phyloP scores from a whole-genome alignment of 2,113 vertebrate species.

The Vidua macroura region DNA sequence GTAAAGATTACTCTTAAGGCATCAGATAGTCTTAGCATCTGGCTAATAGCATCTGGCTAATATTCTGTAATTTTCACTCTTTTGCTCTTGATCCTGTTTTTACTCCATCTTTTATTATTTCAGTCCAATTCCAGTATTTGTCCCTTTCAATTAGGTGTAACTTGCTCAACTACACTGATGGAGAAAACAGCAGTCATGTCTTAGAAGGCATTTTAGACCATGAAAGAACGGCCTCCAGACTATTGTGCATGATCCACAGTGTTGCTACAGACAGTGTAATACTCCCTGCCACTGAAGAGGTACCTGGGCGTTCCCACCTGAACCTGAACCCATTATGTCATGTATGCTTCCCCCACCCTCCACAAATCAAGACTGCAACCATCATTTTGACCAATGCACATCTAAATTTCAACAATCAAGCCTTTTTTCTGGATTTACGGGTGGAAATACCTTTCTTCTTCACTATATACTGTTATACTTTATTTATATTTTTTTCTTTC shows the following conservation, averaged over 20 bases:
- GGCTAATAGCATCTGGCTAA: background rate
- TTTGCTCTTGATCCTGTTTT: background rate
- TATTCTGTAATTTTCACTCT: background rate
- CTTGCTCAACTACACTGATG: background rate
- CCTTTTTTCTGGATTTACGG: background rate
- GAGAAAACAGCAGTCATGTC: background rate
- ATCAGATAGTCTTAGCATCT: background rate
- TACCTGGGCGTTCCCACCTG: fast-evolving
- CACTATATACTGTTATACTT: background rate
- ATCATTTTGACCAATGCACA: fast-evolving
- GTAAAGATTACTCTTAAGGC: background rate
- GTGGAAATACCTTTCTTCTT: background rate
- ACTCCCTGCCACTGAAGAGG: background rate
- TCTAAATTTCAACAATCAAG: background rate
- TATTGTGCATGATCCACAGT: fast-evolving
- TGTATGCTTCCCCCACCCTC: fast-evolving
- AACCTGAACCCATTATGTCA: no score
- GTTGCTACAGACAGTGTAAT: background rate
- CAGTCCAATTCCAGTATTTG: background rate
- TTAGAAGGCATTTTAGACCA: background rate
- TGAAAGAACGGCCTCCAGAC: background rate
- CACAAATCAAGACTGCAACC: fast-evolving
- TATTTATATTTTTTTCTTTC: background rate
- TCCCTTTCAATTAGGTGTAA: background rate
- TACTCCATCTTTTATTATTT: background rate